A percentile compares a stretch with the other conserved stretches of the same genome.
Conservation (phyloP, 2,113 vertebrate species). For the Pandion haliaetus region DNA sequence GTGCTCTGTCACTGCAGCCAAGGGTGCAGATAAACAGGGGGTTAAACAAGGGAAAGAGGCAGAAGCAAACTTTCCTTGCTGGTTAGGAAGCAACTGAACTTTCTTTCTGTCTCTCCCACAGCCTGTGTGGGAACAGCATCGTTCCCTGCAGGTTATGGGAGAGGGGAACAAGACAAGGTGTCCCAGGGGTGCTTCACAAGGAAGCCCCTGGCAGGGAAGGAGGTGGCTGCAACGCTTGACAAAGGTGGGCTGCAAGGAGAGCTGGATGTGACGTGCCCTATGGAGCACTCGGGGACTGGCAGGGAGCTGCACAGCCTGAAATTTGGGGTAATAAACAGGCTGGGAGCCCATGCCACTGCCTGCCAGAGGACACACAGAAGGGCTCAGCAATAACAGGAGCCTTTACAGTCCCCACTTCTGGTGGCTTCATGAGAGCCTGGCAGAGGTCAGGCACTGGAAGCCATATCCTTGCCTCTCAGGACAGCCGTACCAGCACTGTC, state of each 20-base stretch:
- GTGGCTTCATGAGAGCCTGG: neutral
- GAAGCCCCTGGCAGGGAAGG: neutral
- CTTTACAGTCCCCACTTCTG: neutral
- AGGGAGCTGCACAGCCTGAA: neutral
- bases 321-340: neutral
- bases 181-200: neutral
- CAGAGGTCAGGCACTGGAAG: neutral
- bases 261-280: rapidly evolving
- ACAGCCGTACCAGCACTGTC: neutral
- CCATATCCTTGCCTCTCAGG: neutral
- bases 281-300: rapidly evolving
- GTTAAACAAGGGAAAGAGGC: neutral
- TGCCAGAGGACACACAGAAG: neutral
- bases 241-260: neutral
- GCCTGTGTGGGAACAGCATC: neutral
- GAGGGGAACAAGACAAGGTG: neutral
- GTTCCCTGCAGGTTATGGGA: neutral
- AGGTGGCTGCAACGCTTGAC: neutral
- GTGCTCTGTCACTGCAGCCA: neutral
- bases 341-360: neutral
- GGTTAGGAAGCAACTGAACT: neutral
- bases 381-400: neutral
- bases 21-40: neutral
- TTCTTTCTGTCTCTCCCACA: rapidly evolving
- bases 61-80: neutral